These are phyloP conservation scores for Suricata suricatta DNA, from an alignment of 2,113 vertebrate genomes.

Conservation along the genomic window DNA sequence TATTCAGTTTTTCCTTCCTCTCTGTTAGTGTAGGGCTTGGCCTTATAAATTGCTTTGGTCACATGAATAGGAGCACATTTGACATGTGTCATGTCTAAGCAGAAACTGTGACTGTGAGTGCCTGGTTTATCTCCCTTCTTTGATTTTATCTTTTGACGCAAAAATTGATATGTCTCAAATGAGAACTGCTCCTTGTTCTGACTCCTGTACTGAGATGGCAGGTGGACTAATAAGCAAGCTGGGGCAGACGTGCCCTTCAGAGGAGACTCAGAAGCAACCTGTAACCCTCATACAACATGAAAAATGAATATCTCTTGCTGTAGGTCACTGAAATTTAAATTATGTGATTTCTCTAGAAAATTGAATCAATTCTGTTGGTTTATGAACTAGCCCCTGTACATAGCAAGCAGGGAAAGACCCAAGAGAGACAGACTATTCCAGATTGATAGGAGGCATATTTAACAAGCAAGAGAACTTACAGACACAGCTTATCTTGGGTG, in stretches of 20 bases:
- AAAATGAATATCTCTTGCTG: neutral
- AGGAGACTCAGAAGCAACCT: rapidly evolving
- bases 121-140: neutral
- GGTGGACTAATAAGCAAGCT: neutral
- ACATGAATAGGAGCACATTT: neutral
- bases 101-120: neutral
- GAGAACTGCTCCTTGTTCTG: neutral
- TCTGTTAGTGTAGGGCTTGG: neutral
- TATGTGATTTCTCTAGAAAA: neutral
- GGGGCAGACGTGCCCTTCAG: neutral
- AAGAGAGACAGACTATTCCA: neutral
- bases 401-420: neutral
- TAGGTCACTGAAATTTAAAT: neutral
- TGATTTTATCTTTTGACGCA: neutral
- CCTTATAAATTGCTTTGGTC: neutral
- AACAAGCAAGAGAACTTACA: neutral
- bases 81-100: neutral
- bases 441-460: neutral
- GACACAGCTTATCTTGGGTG: neutral
- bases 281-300: neutral
- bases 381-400: neutral
- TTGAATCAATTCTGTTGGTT: neutral
- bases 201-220: neutral
- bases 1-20: neutral
- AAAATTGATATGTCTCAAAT: neutral